Percentiles rank a stretch among this genome's conserved stretches.
phyloP scores from a whole-genome alignment of 1,140 invertebrate genomes.

The Oppia nitens region DNA sequence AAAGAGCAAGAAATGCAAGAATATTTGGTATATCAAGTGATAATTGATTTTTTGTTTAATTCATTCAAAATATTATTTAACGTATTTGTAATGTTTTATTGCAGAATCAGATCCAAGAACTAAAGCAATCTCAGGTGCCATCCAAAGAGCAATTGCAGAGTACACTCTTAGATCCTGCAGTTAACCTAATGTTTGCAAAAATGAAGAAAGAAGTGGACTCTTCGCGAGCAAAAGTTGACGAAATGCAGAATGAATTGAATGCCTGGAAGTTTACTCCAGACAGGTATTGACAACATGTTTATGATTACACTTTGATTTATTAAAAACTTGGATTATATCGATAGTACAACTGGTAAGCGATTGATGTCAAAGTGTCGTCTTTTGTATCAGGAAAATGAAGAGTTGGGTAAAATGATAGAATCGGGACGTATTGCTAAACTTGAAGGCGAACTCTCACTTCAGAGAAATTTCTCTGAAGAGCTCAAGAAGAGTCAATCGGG shows the following conservation, averaged over 20 bases:
- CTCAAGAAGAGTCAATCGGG: conserved; percentile 92
- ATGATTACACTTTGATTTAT: neutral
- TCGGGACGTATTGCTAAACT: conserved; percentile 86
- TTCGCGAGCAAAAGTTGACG: conserved; percentile 75
- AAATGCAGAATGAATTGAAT: conserved; percentile 90
- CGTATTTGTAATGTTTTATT: conserved; percentile 21
- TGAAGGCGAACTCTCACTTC: conserved; percentile 82
- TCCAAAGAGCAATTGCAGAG: conserved; percentile 56
- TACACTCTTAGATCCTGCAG: conserved; percentile 78
- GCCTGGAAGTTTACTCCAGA: conserved; percentile 99
- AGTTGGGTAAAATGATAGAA: conserved; percentile 84
- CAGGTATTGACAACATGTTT: conserved; percentile 38
- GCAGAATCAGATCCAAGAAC: conserved; percentile 77
- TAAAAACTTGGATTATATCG: conserved; percentile 9
- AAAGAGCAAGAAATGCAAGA: conserved; percentile 95
- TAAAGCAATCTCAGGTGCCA: conserved; percentile 33
- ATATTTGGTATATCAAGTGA: conserved; percentile 53
- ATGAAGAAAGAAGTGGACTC: conserved; percentile 76
- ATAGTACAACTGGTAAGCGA: conserved; percentile 82
- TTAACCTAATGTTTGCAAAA: conserved; percentile 81
- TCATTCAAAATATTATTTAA: neutral
- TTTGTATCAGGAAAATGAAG: conserved; percentile 96
- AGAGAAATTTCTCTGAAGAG: conserved; percentile 88
- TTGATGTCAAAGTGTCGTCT: conserved; percentile 92
- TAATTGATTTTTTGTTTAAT: conserved; percentile 10